Evolutionary conservation across 2,113 vertebrate genomes (phyloP).

Genomic region (Eurystomus gularis): DNA sequence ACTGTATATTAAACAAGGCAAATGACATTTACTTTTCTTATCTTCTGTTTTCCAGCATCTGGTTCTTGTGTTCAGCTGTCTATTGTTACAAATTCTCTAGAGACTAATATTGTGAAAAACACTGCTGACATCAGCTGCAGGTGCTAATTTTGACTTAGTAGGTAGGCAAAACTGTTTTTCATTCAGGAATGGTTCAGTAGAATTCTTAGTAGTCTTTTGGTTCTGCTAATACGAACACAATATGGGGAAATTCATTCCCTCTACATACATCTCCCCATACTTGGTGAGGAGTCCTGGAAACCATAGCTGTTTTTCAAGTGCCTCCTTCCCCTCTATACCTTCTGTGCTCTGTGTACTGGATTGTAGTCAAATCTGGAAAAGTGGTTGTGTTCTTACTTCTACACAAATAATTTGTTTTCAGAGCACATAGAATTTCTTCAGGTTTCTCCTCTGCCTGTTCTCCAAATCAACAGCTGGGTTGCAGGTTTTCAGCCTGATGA

Average conservation of each 20-base stretch:
- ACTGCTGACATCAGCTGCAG: slow-evolving; percentile 24
- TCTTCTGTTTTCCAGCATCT: slow-evolving; percentile 57
- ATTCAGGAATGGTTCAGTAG: neutral
- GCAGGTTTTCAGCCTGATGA: neutral
- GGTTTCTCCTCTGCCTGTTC: neutral
- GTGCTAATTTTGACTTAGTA: slow-evolving; percentile 2
- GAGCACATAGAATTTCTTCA: neutral
- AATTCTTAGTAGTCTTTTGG: neutral
- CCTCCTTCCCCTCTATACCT: neutral
- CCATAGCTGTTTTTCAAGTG: neutral
- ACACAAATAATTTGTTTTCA: neutral
- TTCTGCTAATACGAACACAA: neutral
- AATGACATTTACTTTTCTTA: slow-evolving; percentile 65
- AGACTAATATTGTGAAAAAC: slow-evolving; percentile 13
- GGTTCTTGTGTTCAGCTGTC: slow-evolving; percentile 25
- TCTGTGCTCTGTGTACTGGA: neutral
- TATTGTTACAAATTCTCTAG: slow-evolving; percentile 44
- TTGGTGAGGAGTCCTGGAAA: neutral
- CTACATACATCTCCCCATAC: fast-evolving
- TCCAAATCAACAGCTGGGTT: neutral
- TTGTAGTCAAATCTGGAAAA: neutral
- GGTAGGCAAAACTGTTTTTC: neutral
- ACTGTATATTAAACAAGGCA: slow-evolving; percentile 47
- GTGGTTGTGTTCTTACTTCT: neutral
- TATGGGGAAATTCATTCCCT: neutral